Conservation (phyloP, 1,140 invertebrate genomes). For the Oryctes rhinoceros region DNA sequence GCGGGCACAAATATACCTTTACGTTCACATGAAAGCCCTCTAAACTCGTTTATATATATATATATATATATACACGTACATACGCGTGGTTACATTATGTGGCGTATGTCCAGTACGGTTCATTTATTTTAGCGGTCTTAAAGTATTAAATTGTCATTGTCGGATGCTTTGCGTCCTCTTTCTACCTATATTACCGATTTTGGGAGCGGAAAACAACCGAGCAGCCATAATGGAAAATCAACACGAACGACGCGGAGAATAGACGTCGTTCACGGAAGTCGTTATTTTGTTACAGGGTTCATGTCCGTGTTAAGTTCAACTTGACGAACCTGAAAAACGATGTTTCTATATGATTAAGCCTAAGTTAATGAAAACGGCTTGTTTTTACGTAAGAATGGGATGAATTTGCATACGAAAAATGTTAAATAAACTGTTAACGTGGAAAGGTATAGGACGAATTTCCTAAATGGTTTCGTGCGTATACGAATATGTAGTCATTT, state of each 20-base stretch:
- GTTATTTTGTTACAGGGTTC: background rate
- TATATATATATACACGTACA: too few species aligned
- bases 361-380: too few species aligned
- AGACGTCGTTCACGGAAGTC: background rate
- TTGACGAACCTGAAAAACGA: too few species aligned
- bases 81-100: background rate
- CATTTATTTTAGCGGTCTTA: constrained; percentile 34
- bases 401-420: too few species aligned
- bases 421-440: too few species aligned
- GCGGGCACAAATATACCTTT: constrained; percentile 24
- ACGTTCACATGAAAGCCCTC: constrained; percentile 14
- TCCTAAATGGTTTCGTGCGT: too few species aligned
- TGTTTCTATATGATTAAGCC: too few species aligned
- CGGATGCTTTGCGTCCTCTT: constrained; percentile 24
- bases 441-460: too few species aligned
- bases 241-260: constrained; percentile 14
- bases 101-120: constrained; percentile 1
- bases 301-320: too few species aligned
- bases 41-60: constrained; percentile 8
- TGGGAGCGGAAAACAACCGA: constrained; percentile 20
- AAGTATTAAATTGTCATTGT: constrained; percentile 37
- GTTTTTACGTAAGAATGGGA: too few species aligned
- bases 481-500: too few species aligned
- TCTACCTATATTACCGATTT: constrained; percentile 35
- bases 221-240: constrained; percentile 12